Evolutionary conservation across 2,797 vertebrate species (phyloP), one percentile per base, ranked within the genome.

Genomic region (Melanogrammus aeglefinus): DNA sequence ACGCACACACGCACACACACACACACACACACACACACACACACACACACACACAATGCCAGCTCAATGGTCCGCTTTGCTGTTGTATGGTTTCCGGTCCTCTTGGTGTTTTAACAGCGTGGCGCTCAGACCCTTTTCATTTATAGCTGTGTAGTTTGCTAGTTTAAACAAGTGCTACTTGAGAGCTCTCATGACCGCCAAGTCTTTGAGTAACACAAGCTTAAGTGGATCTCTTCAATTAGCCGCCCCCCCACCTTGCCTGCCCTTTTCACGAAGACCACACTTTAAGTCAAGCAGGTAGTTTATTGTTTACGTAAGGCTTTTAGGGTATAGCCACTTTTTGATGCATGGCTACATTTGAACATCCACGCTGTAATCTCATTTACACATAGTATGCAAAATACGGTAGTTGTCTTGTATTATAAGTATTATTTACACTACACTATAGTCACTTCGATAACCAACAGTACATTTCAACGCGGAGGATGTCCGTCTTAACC

Each of bases 141-240:
- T 91, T 89, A 87, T 86, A 79, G 89, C 78, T 90, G 90, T 87
- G 82, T 86, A 81, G 81, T 78, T 77, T 80, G 79, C 80, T 82
- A 81, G 82, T 90, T 91, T 84, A 83, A 88, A 89, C 84, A 89
- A 90, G 88, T 78, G 87, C 81, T 87, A 85, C 90, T 92, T 88
- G 86, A 91, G 86, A 86, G 74, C 80, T 89, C 88, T 92, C 78
- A 80, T 78, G 84, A 81, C 72, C 80, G 80, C 84, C 86, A 81
- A 85, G 66, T 77, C 80, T 73, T 80, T 39, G 75, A 82, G 79
- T 83, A 81, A 82, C 81, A 81, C 81, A 79, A 72, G 83, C 87
- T 90, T 78, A 86, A 91, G 90, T 87, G 83, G 85, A 84, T 4
- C 9, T 84, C 82, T 88, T 88, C 78, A 88, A 90, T 90, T 86